These are phyloP conservation scores for Lutraria rhynchaena DNA, from an alignment of 1,140 invertebrate genomes.

Conservation along the genomic window DNA sequence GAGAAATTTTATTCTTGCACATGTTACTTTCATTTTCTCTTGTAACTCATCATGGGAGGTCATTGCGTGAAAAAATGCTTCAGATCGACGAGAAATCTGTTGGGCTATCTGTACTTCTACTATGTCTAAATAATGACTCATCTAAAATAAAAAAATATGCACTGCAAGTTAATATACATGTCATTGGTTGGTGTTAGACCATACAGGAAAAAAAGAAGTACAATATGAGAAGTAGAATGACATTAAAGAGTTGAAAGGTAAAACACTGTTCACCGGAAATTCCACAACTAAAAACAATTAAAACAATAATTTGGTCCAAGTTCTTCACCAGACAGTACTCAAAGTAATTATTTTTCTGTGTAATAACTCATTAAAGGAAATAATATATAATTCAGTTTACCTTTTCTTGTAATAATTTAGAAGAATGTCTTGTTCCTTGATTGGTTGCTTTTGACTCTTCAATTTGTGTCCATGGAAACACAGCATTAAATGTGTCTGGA, in stretches of 20 bases:
- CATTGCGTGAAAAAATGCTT: conserved; percentile 98
- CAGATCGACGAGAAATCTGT: conserved; percentile 97
- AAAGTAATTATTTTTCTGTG: too few species aligned
- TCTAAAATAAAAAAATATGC: conserved; percentile 82
- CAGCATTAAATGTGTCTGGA: conserved; percentile 91
- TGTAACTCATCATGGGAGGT: conserved; percentile 92
- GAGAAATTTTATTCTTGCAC: conserved; percentile 89
- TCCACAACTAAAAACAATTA: too few species aligned
- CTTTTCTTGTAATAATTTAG: conserved; percentile 87
- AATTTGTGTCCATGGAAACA: conserved; percentile 87
- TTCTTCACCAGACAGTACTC: too few species aligned
- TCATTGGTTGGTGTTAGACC: too few species aligned
- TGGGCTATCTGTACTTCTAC: conserved; percentile 97
- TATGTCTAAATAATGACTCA: conserved; percentile 97
- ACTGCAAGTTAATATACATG: too few species aligned
- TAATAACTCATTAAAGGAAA: too few species aligned
- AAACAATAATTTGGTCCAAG: too few species aligned
- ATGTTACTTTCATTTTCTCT: conserved; percentile 88
- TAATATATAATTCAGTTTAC: too few species aligned
- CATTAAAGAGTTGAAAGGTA: too few species aligned
- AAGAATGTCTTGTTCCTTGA: conserved; percentile 75
- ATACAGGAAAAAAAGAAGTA: too few species aligned
- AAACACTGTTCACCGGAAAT: too few species aligned
- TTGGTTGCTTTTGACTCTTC: conserved; percentile 71
- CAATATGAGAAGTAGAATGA: too few species aligned